Percentiles rank a stretch among this genome's conserved stretches.
Conservation (phyloP, 2,113 vertebrate genomes). For the Hystrix cristata region DNA sequence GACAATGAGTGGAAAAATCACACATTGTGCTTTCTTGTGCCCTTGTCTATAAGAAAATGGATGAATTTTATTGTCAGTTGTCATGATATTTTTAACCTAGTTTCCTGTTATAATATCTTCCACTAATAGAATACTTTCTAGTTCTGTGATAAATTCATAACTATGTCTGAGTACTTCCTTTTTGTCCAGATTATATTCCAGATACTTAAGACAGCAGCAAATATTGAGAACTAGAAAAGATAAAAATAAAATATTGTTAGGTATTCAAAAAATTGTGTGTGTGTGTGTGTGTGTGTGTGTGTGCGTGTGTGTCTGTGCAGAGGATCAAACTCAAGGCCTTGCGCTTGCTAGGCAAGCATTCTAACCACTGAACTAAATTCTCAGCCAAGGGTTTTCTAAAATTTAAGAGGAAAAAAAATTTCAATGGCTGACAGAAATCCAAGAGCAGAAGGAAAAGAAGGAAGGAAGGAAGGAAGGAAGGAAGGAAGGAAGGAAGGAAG, state of each 20-base stretch:
- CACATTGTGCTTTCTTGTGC: not conserved
- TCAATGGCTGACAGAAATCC: not conserved
- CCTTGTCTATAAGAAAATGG: not conserved
- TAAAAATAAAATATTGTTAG: not conserved
- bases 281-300: no score
- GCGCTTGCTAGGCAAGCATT: no score
- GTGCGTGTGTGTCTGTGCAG: not conserved
- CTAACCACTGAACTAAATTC: no score
- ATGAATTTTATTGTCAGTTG: conserved; percentile 29
- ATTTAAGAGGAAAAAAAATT: not conserved
- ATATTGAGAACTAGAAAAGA: not conserved
- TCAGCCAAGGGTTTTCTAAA: not conserved
- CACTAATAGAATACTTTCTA: conserved; percentile 17
- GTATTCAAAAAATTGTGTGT: not conserved
- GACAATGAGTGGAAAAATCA: not conserved
- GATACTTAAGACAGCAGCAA: not conserved
- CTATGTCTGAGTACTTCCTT: not conserved
- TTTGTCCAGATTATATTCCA: not conserved
- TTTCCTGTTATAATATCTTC: not conserved
- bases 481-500: not conserved
- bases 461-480: not conserved
- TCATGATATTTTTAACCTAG: not conserved
- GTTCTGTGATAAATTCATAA: not conserved
- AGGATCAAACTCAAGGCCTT: no score
- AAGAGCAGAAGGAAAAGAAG: not conserved